Percentiles rank a stretch among this genome's conserved stretches.
phyloP scores from a whole-genome alignment of 2,113 vertebrate genomes.

The Triplophysa dalaica region DNA sequence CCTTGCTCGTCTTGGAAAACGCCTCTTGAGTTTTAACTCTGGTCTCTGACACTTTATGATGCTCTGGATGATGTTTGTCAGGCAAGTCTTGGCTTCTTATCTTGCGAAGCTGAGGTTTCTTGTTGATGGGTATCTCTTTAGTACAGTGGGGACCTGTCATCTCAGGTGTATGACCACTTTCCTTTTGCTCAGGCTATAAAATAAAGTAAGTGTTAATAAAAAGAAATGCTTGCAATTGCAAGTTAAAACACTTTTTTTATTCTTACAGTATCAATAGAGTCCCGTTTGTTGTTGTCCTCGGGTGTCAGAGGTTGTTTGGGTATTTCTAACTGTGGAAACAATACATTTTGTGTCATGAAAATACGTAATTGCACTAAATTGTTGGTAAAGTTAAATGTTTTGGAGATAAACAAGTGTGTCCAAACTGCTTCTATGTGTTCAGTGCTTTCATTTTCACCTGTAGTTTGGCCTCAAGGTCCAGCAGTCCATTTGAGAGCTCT shows the following conservation, averaged over 20 bases:
- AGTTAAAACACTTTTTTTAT: background rate
- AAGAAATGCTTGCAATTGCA: background rate
- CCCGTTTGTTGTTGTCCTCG: slow-evolving; percentile 56
- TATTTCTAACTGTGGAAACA: slow-evolving; percentile 45
- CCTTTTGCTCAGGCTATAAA: slow-evolving; percentile 65
- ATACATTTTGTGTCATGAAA: background rate
- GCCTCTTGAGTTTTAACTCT: slow-evolving; percentile 48
- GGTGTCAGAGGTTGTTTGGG: slow-evolving; percentile 38
- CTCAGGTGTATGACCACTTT: slow-evolving; percentile 73
- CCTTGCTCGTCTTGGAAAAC: slow-evolving; percentile 44
- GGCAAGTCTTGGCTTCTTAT: slow-evolving; percentile 46
- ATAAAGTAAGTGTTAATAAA: background rate
- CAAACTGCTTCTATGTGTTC: background rate
- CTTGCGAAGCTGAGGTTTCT: slow-evolving; percentile 55
- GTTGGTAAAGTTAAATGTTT: no score
- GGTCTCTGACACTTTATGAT: slow-evolving; percentile 46
- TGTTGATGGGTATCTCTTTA: slow-evolving; percentile 56
- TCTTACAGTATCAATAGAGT: slow-evolving; percentile 62
- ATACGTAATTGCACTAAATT: no score
- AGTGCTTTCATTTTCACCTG: slow-evolving; percentile 69
- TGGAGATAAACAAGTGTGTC: no score
- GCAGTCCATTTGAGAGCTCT: slow-evolving; percentile 79
- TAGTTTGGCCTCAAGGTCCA: slow-evolving; percentile 79
- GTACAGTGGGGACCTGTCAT: slow-evolving; percentile 58
- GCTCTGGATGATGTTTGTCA: slow-evolving; percentile 38